A percentile compares a stretch with the other conserved stretches of the same genome.
These are phyloP conservation scores for Heliconius hewitsoni DNA, from an alignment of 1,140 invertebrate genomes.

Conservation along the genomic window DNA sequence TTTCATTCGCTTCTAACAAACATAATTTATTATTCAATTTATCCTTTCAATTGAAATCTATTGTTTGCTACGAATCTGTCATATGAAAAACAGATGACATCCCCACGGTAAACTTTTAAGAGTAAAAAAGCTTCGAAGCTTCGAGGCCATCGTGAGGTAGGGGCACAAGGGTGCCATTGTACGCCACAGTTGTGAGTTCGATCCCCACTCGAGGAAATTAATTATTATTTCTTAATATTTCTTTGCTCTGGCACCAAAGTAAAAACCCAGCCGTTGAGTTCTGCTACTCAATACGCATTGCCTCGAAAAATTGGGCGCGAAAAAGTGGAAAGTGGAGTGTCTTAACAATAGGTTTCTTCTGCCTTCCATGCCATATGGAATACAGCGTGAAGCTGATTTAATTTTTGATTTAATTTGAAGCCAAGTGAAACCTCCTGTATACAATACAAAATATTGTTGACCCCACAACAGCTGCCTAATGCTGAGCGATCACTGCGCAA, in stretches of 20 bases:
- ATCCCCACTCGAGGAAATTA: background rate
- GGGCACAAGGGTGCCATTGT: too few species aligned
- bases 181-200: too few species aligned
- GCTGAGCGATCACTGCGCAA: conserved; percentile 23
- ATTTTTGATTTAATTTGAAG: background rate
- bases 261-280: too few species aligned
- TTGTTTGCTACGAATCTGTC: background rate
- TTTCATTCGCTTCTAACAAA: background rate
- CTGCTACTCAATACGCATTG: too few species aligned
- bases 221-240: too few species aligned
- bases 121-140: background rate
- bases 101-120: background rate
- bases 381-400: too few species aligned
- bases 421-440: background rate
- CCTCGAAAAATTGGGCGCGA: too few species aligned
- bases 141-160: too few species aligned
- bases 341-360: too few species aligned
- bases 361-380: background rate
- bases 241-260: too few species aligned
- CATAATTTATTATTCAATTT: background rate
- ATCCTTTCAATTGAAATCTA: background rate
- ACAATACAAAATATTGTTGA: conserved; percentile 24
- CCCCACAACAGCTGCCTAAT: conserved; percentile 11
- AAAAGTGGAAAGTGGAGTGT: too few species aligned
- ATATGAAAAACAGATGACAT: background rate